Evolutionary conservation across 2,113 vertebrate species (phyloP), one percentile per base, ranked within the genome.

Genomic region (Chelonoidis abingdonii): DNA sequence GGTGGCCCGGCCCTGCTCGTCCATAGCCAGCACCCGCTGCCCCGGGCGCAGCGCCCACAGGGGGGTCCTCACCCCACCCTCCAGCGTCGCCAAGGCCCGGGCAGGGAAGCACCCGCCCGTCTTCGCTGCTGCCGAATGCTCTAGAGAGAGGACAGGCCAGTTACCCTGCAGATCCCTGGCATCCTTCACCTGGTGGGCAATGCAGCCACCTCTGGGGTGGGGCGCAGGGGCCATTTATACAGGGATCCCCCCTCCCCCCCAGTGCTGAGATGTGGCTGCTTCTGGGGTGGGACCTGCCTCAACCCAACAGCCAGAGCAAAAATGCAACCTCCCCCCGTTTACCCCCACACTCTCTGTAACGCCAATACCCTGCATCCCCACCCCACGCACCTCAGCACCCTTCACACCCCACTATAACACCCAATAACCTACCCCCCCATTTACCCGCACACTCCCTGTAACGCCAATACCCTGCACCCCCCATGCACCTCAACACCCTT

Each of bases 51-150:
- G 98, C 0, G 99, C 98, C 52, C 98, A 98, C 97, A 99, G 97
- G 1, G 97, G 97, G 38, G 96, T 99, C 27, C 94, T 98, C 22
- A 92, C 97, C 47, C 99, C 99, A 0, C 98, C 97, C 92, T 99
- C 98, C 76, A 99, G 95, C 25, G 96, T 98, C 8, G 99, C 99
- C 96, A 98, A 97, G 0, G 99, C 98, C 84, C 97, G 94, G 9
- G 98, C 99, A 0, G 99, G 99, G 94, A 99, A 99, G 98, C 99
- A 99, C 90, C 99, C 99, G 0, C 99, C 99, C 0, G 99, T 99
- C 98, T 99, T 99, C 31, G 99, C 99, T 13, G 99, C 99, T 0
- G 99, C 99, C 0, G 99, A 99, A 95, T 99, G 99, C 92, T 99
- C 99, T 99, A 97, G 80, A 96, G 29, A 56, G 35, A 89, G 54